Conservation (phyloP, 2,113 vertebrate genomes). For the Emydura subglobosa region DNA sequence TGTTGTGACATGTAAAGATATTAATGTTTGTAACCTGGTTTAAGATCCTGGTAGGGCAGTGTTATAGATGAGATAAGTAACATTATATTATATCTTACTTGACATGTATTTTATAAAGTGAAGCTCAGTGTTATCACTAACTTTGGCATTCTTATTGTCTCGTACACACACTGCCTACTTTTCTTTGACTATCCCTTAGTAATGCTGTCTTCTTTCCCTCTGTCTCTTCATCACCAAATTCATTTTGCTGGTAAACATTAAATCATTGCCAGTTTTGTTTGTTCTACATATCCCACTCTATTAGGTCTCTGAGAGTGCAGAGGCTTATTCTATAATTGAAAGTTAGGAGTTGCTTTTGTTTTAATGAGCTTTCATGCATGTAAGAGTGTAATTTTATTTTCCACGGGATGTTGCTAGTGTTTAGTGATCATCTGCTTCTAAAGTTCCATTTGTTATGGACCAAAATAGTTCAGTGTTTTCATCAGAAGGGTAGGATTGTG, state of each 20-base stretch:
- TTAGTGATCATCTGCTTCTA: background rate
- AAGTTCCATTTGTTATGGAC: background rate
- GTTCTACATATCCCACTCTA: background rate
- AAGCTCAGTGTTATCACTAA: background rate
- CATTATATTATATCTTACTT: background rate
- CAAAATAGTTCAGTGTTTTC: constrained; percentile 6
- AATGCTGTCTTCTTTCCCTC: background rate
- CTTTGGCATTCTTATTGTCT: background rate
- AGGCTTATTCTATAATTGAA: background rate
- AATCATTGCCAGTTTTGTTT: background rate
- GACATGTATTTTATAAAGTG: background rate
- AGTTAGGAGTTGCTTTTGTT: background rate
- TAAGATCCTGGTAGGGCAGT: background rate
- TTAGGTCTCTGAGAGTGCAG: background rate
- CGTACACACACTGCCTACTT: background rate
- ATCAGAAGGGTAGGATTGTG: background rate
- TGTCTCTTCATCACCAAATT: background rate
- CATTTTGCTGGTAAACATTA: background rate
- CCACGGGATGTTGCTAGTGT: background rate
- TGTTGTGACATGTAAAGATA: background rate
- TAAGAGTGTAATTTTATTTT: background rate
- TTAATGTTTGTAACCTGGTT: background rate
- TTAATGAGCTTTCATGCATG: background rate
- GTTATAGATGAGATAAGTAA: background rate
- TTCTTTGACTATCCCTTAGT: background rate